Base-by-base conservation (phyloP, 2,888 invertebrate genomes). In the Orthosia incerta region DNA sequence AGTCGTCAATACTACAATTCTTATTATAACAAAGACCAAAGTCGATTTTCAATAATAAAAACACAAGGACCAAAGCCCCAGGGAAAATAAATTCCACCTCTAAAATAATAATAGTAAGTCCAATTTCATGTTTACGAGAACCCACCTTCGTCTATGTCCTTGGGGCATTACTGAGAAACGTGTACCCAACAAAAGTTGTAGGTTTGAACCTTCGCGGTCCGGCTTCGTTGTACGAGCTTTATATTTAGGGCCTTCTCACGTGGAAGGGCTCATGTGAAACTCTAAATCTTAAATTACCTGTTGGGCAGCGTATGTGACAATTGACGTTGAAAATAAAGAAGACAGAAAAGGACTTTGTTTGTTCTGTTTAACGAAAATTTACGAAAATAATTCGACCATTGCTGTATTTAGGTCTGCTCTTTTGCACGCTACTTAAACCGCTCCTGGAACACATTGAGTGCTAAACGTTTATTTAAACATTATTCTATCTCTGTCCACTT, bases 101-200 rank as follows among this genome's bases (percentile, higher is more conserved):
- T 13, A 57, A 51, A 68, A 18, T 26, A 51, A 50, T 23, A 50
- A n/a, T 48, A 5, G 11, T 20, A 66, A 31, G 13, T 57, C 3
- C 1, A 46, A 63, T 48, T 31, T 46, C 45, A 45, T 65, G 64
- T 53, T 76, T 0, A 55, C 16, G 31, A 45, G 16, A 76, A 11
- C 56, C 51, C 59, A 64, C 67, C 63, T 80, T 51, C 60, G 12
- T 3, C 48, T 31, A 46, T 71, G 26, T 57, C 76, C 56, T 50
- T 26, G 7, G 55, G 63, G 76, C 59, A 50, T 80, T 76, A 79
- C 71, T 76, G 80, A 53, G 55, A 79, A 67, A 80, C 71, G 71
- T 79, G 63, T 56, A 46, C 50, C 45, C 20, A 79, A 79, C 45
- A 51, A 63, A 74, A 65, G 15, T 45, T 79, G 45, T 51, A 68